These are phyloP conservation scores for Molothrus ater DNA, from an alignment of 2,797 vertebrate species.

Conservation along the genomic window DNA sequence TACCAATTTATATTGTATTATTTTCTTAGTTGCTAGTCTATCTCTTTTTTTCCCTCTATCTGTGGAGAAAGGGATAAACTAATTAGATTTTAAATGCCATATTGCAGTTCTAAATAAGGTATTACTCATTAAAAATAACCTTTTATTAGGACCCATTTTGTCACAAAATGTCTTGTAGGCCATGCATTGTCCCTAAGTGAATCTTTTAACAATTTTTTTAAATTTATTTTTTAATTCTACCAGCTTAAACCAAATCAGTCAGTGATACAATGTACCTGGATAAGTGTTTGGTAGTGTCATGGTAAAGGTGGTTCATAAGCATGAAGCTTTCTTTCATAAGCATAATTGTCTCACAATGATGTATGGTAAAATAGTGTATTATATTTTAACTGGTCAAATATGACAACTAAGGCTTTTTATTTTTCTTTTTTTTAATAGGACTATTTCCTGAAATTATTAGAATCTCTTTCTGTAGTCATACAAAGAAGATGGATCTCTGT, in stretches of 20 bases:
- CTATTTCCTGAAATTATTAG: neutral
- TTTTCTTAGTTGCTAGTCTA: neutral
- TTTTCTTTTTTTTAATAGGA: neutral
- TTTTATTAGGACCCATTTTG: neutral
- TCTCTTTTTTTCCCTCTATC: neutral
- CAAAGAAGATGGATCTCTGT: neutral
- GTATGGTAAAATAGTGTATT: neutral
- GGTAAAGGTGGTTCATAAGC: neutral
- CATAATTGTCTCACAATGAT: neutral
- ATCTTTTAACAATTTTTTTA: neutral
- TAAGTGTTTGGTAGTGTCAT: neutral
- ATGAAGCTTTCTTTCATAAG: neutral
- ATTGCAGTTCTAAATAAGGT: neutral
- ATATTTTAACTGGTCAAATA: neutral
- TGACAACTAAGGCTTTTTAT: neutral
- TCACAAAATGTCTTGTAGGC: neutral
- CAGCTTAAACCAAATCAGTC: neutral
- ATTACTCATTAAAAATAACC: neutral
- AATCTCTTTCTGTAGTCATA: neutral
- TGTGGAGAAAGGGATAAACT: neutral
- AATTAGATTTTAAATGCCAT: constrained; percentile 22
- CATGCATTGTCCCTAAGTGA: neutral
- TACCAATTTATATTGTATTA: neutral
- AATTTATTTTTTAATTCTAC: neutral
- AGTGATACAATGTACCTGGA: neutral